These are phyloP conservation scores for Nothura maculosa DNA, from an alignment of 2,797 vertebrate species.

Conservation along the genomic window DNA sequence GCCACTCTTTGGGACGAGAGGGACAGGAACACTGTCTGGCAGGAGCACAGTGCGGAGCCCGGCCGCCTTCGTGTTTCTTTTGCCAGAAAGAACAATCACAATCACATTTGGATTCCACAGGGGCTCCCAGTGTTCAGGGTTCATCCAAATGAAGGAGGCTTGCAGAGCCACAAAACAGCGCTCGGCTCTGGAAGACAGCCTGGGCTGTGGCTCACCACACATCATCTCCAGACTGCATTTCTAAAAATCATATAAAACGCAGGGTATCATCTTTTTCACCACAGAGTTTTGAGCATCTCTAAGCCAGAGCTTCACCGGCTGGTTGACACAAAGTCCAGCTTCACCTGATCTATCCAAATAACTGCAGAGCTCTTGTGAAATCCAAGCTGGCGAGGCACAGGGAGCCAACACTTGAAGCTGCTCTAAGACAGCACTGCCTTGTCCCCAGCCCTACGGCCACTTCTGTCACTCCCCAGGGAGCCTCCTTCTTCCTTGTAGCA, in stretches of 20 bases:
- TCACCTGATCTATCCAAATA: neutral
- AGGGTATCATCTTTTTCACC: neutral
- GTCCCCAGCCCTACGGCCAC: neutral
- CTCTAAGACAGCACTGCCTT: neutral
- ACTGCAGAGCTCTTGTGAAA: neutral
- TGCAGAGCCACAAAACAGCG: neutral
- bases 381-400: neutral
- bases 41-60: neutral
- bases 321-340: neutral
- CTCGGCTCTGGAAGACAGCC: no score
- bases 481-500: neutral
- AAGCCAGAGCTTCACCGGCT: neutral
- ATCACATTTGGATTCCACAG: no score
- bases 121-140: neutral
- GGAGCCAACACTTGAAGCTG: neutral
- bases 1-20: neutral
- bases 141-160: neutral
- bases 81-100: neutral
- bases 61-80: neutral
- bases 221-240: neutral
- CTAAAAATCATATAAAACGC: neutral
- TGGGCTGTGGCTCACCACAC: neutral
- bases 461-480: neutral
- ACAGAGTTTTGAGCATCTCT: neutral
- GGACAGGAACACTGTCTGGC: neutral